A percentile compares a stretch with the other conserved stretches of the same genome.
Evolutionary conservation across 2,113 vertebrate species (phyloP).

Genomic region (Thermophis baileyi): DNA sequence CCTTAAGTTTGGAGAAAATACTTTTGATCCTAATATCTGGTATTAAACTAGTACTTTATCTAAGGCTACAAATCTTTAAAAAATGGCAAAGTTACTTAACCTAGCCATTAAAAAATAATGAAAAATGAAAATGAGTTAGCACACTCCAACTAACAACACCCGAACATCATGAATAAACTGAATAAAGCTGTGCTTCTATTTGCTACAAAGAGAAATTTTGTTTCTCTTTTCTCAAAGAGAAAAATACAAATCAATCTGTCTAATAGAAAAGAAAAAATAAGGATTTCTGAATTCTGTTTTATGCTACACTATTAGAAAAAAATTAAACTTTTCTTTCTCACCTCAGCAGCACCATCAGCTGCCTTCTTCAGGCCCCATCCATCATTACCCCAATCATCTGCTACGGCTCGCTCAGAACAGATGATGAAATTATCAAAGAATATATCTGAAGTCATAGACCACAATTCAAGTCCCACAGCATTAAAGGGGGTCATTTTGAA

Average conservation of each 20-base stretch:
- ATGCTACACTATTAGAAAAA: background rate
- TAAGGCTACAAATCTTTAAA: background rate
- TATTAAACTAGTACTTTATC: background rate
- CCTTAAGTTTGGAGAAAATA: background rate
- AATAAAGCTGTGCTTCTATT: background rate
- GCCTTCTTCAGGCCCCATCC: slow-evolving; percentile 96
- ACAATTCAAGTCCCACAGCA: slow-evolving; percentile 92
- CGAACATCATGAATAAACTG: background rate
- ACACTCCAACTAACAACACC: background rate
- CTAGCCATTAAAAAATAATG: background rate
- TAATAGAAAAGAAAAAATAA: background rate
- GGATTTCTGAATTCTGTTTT: background rate
- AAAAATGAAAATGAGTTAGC: background rate
- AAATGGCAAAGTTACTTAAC: background rate
- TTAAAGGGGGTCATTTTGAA: slow-evolving; percentile 91
- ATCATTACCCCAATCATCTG: slow-evolving; percentile 88
- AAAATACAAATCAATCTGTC: background rate
- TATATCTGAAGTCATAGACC: slow-evolving; percentile 98
- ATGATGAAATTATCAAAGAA: slow-evolving; percentile 99
- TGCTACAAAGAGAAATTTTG: background rate
- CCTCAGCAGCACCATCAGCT: slow-evolving; percentile 93
- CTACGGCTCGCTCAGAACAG: slow-evolving; percentile 81
- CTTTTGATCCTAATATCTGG: background rate
- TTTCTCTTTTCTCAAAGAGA: background rate
- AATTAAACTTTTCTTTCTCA: slow-evolving; percentile 47